phyloP scores from a whole-genome alignment of 2,797 vertebrate species.

The Decapterus maruadsi region DNA sequence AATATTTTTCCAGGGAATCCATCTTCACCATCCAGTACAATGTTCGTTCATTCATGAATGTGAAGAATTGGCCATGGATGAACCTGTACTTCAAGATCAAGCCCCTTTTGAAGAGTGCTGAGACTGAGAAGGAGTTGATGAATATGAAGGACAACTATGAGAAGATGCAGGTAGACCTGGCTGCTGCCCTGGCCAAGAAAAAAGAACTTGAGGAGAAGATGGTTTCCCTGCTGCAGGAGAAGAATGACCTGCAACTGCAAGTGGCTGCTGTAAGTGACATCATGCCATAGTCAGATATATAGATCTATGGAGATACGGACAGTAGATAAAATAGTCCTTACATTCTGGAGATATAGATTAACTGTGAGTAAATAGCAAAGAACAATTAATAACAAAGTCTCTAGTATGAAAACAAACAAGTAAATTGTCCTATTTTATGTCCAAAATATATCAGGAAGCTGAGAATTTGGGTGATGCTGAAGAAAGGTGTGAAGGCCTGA shows the following conservation, averaged over 20 bases:
- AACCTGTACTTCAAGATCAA: slow-evolving; percentile 93
- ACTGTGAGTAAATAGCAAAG: too few species aligned
- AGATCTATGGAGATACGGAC: too few species aligned
- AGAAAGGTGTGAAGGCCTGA: slow-evolving; percentile 82
- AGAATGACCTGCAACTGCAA: slow-evolving; percentile 92
- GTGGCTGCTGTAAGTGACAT: slow-evolving; percentile 87
- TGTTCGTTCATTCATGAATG: slow-evolving; percentile 90
- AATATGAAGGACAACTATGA: slow-evolving; percentile 92
- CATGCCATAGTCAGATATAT: too few species aligned
- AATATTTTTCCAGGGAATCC: slow-evolving; percentile 39
- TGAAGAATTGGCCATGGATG: slow-evolving; percentile 95
- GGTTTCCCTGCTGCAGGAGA: slow-evolving; percentile 90
- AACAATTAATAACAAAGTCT: too few species aligned
- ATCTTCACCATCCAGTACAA: slow-evolving; percentile 90
- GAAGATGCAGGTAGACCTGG: slow-evolving; percentile 85
- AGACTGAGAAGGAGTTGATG: too few species aligned
- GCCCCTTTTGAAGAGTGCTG: slow-evolving; percentile 87
- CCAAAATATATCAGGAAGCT: slow-evolving; percentile 60
- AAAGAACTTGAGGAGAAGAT: slow-evolving; percentile 95
- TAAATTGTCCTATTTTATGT: too few species aligned
- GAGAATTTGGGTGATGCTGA: slow-evolving; percentile 85
- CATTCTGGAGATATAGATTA: too few species aligned
- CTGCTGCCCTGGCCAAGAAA: slow-evolving; percentile 88
- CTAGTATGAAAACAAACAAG: too few species aligned
- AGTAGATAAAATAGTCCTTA: too few species aligned